Percentiles rank a stretch among this genome's conserved stretches.
These are phyloP conservation scores for Leptopilina myrica DNA, from an alignment of 2,888 invertebrate genomes.

Conservation along the genomic window DNA sequence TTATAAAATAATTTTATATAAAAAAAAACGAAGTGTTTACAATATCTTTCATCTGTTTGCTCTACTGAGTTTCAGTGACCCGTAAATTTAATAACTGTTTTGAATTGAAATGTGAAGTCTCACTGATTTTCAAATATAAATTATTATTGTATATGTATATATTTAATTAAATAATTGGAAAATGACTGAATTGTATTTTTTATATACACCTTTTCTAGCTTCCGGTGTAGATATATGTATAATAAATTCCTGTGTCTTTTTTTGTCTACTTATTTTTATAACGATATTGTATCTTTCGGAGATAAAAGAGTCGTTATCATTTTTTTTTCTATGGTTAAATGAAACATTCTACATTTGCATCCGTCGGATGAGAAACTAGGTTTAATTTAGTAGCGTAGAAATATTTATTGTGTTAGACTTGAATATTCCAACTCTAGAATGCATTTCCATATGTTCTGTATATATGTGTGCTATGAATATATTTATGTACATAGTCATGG, in stretches of 20 bases:
- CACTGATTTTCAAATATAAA: not conserved
- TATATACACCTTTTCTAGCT: not conserved
- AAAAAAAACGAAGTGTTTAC: not conserved
- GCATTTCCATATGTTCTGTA: conserved; percentile 33
- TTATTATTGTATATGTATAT: not conserved
- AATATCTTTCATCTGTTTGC: not conserved
- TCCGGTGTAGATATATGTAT: not conserved
- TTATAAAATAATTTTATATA: too few relatives aligned
- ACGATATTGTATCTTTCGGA: not conserved
- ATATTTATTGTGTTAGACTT: not conserved
- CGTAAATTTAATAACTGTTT: not conserved
- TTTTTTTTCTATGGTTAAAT: not conserved
- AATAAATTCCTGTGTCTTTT: too few relatives aligned
- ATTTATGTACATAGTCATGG: conserved; percentile 44
- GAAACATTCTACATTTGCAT: not conserved
- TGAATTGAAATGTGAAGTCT: not conserved
- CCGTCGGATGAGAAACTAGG: not conserved
- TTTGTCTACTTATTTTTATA: not conserved
- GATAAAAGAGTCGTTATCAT: not conserved
- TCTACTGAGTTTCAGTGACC: not conserved
- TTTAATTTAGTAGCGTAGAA: conserved; percentile 3
- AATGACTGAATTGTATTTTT: not conserved
- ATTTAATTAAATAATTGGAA: conserved; percentile 5
- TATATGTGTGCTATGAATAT: not conserved
- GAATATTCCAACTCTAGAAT: conserved; percentile 55